Conservation (phyloP, 2,888 invertebrate species). For the Zaprionus obscuricornis region DNA sequence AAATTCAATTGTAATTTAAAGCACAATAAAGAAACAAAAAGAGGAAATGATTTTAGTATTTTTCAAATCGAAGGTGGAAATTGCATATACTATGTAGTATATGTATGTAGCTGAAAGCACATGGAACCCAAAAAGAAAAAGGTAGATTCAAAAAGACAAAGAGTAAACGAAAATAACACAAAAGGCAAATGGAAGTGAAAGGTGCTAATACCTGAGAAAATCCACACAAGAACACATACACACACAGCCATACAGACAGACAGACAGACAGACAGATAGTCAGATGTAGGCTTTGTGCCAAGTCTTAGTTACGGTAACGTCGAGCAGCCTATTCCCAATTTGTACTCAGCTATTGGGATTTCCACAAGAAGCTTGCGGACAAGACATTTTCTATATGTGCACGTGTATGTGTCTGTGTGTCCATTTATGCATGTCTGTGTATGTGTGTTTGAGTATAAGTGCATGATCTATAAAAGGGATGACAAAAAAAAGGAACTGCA, state of each 20-base stretch:
- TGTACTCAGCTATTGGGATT: slow-evolving; percentile 8
- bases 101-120: background rate
- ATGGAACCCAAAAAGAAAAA: background rate
- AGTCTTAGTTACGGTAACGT: slow-evolving; percentile 58
- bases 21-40: background rate
- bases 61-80: slow-evolving; percentile 2
- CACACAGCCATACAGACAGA: too few relatives aligned
- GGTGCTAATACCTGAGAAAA: slow-evolving; percentile 51
- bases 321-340: slow-evolving; percentile 35
- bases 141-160: background rate
- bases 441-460: too few relatives aligned
- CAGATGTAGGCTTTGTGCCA: slow-evolving; percentile 50
- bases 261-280: too few relatives aligned
- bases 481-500: slow-evolving; percentile 17
- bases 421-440: too few relatives aligned
- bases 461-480: slow-evolving; percentile 24
- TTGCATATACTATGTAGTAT: background rate
- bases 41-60: slow-evolving; percentile 10
- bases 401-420: too few relatives aligned
- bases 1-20: slow-evolving; percentile 11
- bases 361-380: slow-evolving; percentile 16
- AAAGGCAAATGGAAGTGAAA: slow-evolving; percentile 31
- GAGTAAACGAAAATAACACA: background rate
- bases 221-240: slow-evolving; percentile 29
- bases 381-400: too few relatives aligned